A percentile compares a stretch with the other conserved stretches of the same genome.
Evolutionary conservation across 2,797 vertebrate genomes (phyloP).

Genomic region (Pachyuromys duprasi): DNA sequence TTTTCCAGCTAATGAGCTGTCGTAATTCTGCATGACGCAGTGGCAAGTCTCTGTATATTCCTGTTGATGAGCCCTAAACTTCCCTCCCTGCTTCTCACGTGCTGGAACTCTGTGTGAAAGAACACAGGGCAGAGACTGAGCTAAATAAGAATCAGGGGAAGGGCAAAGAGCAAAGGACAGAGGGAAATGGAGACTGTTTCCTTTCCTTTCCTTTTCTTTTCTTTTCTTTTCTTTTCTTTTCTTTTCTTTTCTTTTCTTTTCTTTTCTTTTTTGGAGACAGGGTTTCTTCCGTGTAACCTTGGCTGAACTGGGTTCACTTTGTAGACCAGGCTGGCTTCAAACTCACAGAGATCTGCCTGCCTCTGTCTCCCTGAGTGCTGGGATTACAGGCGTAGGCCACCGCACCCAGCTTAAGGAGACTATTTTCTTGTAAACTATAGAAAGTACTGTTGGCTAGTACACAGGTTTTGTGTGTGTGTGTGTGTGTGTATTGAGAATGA

Average conservation of each 20-base stretch:
- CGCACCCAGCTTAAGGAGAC: neutral
- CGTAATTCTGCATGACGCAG: neutral
- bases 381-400: no score
- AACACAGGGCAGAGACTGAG: neutral
- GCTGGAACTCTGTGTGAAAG: neutral
- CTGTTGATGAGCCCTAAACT: neutral
- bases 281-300: no score
- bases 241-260: no score
- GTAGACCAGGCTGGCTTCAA: no score
- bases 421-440: neutral
- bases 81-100: neutral
- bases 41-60: neutral
- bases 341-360: no score
- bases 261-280: no score
- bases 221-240: neutral
- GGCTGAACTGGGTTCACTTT: no score
- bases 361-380: no score
- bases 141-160: conserved; percentile 28
- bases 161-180: neutral
- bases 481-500: neutral
- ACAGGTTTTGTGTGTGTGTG: neutral
- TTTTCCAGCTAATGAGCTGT: neutral
- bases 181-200: neutral
- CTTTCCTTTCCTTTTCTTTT: neutral
- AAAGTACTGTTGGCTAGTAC: conserved; percentile 17